A percentile compares a stretch with the other conserved stretches of the same genome.
Evolutionary conservation across 2,113 vertebrate species (phyloP).

Genomic region (Dicerorhinus sumatrensis): DNA sequence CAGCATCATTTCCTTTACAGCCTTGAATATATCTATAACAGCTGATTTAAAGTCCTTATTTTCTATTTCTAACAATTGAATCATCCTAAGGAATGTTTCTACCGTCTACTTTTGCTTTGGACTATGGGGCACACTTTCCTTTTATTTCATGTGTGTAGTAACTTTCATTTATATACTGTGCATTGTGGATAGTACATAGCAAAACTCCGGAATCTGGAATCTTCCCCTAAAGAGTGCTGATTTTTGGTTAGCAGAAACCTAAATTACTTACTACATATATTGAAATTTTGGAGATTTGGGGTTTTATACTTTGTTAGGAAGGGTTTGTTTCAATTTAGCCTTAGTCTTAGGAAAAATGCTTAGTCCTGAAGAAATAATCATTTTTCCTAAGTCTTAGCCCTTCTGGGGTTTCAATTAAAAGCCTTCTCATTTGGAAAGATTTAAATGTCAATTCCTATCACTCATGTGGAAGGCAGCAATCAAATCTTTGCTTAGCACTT

Average conservation of each 20-base stretch:
- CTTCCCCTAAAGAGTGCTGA: not conserved
- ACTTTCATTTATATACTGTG: not conserved
- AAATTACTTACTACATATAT: not conserved
- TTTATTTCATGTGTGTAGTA: not conserved
- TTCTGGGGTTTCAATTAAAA: not conserved
- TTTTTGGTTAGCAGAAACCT: not conserved
- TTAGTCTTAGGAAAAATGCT: not conserved
- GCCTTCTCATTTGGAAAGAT: not conserved
- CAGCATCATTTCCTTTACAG: not conserved
- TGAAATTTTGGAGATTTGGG: not conserved
- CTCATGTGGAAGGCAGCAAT: not conserved
- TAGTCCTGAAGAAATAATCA: not conserved
- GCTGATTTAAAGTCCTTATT: not conserved
- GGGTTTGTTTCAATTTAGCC: not conserved
- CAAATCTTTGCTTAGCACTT: not conserved
- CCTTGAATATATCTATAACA: not conserved
- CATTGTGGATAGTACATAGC: not conserved
- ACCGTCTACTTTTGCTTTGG: not conserved
- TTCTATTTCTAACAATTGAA: not conserved
- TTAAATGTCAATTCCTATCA: constrained; percentile 42
- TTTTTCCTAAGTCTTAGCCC: not conserved
- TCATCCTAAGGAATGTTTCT: not conserved
- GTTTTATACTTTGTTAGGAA: not conserved
- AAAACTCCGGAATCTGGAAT: not conserved
- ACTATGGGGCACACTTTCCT: not conserved